Evolutionary conservation across 2,113 vertebrate genomes (phyloP).

Genomic region (Fregetta grallaria): DNA sequence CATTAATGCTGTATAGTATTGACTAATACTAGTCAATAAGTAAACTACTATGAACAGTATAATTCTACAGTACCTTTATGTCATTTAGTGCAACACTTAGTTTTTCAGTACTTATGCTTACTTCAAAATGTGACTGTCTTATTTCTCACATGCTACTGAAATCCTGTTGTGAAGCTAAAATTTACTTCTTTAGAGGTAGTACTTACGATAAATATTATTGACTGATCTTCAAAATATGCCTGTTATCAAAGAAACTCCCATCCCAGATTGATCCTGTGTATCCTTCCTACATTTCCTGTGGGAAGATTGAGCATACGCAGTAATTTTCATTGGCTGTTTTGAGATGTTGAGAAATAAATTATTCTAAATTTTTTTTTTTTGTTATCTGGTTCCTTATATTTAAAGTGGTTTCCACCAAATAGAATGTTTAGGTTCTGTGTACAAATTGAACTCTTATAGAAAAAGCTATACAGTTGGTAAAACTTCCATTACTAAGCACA

Average conservation of each 20-base stretch:
- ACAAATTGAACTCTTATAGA: not conserved
- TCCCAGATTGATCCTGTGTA: not conserved
- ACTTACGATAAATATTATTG: not conserved
- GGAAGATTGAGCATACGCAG: not conserved
- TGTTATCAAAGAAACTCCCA: not conserved
- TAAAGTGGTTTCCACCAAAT: not conserved
- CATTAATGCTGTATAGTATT: not conserved
- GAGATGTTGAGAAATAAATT: not conserved
- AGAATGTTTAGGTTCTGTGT: not conserved
- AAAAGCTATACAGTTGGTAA: not conserved
- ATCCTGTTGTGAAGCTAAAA: not conserved
- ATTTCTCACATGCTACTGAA: not conserved
- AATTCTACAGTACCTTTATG: not conserved
- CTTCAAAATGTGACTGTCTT: not conserved
- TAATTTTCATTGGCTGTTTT: not conserved
- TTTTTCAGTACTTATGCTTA: not conserved
- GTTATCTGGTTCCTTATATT: not conserved
- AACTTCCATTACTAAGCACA: not conserved
- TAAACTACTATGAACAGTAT: not conserved
- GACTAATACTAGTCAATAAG: not conserved
- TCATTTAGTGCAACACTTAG: not conserved
- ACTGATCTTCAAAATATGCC: not conserved
- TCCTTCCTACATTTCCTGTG: not conserved
- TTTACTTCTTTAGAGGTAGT: not conserved
- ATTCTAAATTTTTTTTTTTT: not conserved